These are phyloP conservation scores for Clupea harengus DNA, from an alignment of 2,113 vertebrate genomes.

Conservation along the genomic window DNA sequence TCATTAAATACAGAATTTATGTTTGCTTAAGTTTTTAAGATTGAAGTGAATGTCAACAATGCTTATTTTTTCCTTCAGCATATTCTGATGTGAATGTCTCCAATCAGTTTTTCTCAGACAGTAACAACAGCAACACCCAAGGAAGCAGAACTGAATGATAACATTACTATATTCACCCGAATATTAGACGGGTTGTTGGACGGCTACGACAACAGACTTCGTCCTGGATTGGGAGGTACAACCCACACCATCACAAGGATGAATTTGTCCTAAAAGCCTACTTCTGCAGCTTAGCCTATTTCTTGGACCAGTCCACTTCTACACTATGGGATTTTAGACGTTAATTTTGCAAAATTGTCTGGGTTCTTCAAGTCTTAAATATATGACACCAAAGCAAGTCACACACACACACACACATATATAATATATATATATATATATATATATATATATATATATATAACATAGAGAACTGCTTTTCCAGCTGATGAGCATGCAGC, in stretches of 20 bases:
- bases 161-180: slow-evolving; percentile 95
- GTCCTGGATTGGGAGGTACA: slow-evolving; percentile 90
- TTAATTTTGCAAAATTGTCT: not conserved
- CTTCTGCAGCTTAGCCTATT: not conserved
- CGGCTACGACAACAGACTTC: slow-evolving; percentile 93
- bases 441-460: not conserved
- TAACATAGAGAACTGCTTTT: not conserved
- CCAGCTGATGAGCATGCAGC: not conserved
- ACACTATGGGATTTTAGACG: not conserved
- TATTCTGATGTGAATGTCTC: not conserved
- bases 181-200: slow-evolving; percentile 92
- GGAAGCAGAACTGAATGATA: slow-evolving; percentile 84
- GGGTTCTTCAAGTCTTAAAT: not conserved
- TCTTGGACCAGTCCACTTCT: not conserved
- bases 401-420: no score
- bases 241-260: not conserved
- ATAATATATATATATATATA: not conserved
- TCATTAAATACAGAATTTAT: not conserved
- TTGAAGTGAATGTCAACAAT: not conserved
- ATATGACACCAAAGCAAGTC: not conserved
- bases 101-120: slow-evolving; percentile 79
- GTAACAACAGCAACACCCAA: slow-evolving; percentile 79
- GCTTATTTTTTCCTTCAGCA: not conserved
- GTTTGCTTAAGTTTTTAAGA: not conserved
- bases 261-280: slow-evolving; percentile 12